Base-by-base conservation (phyloP, 2,888 invertebrate genomes). In the Piscicola geometra region DNA sequence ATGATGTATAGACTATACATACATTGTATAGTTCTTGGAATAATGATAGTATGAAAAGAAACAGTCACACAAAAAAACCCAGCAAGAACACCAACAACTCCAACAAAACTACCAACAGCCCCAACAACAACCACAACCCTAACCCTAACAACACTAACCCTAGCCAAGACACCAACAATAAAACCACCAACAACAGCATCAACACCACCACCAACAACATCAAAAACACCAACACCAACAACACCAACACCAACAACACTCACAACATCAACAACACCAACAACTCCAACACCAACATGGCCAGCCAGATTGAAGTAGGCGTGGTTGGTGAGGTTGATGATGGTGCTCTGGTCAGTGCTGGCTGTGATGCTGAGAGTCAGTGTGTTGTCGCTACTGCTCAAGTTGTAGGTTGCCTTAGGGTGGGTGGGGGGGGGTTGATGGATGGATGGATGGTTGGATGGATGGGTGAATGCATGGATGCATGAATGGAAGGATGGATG, bases 301-400 rank as follows among this genome's bases (percentile, higher is more conserved):
- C 95, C 95, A 71, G 90, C 93, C 60, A 97, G 88, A 86, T 97
- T 97, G 86, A 96, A 95, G 85, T 92, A 96, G 0, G 92, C 90
- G 82, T 94, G 91, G 84, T 92, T 92, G 69, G 93, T 93, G 76
- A 97, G 86, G 85, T 93, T 95, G 78, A 96, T 88, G 21, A 91
- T 90, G 0, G 94, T 95, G 82, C 91, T 91, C n/a, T 50, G 50
- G 15, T 90, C 90, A 1, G 91, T 89, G 1, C 89, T 89, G 28
- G 92, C 93, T 79, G 88, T 89, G 88, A 92, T 93, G 78, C 90
- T 88, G 3, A 95, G 89, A 77, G 89, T 86, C 64, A 97, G 87
- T 77, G 90, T 89, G 83, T 93, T 92, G 33, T 82, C 81, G 18
- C 3, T 28, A 5, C 28, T 5, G 30, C 32, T 32, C 12, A 67